Evolutionary conservation across 2,888 invertebrate genomes (phyloP).

Genomic region (Epirrhoe tristata): DNA sequence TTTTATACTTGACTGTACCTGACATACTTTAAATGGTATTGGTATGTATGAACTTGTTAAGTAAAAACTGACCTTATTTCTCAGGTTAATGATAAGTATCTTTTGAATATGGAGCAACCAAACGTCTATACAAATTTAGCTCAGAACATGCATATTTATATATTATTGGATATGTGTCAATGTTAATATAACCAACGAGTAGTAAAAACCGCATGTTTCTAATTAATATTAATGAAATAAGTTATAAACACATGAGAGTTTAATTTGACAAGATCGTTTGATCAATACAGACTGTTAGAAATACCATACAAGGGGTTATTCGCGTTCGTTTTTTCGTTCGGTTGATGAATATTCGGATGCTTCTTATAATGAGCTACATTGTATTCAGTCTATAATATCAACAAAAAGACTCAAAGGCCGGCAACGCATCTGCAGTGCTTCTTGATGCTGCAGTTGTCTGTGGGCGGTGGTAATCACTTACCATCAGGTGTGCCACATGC

Average conservation of each 20-base stretch:
- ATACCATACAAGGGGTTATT: too few relatives aligned
- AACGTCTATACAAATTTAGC: conserved; percentile 5
- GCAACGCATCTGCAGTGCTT: too few relatives aligned
- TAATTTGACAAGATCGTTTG: not conserved
- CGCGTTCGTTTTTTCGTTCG: too few relatives aligned
- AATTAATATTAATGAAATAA: not conserved
- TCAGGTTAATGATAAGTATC: not conserved
- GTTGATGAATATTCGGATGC: too few relatives aligned
- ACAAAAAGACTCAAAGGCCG: too few relatives aligned
- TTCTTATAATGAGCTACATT: too few relatives aligned
- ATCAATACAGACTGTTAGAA: too few relatives aligned
- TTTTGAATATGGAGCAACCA: conserved; percentile 2
- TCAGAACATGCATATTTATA: not conserved
- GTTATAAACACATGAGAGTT: not conserved
- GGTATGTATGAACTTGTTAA: not conserved
- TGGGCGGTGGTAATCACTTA: too few relatives aligned
- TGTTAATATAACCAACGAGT: not conserved
- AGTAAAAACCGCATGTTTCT: not conserved
- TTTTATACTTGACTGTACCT: not conserved
- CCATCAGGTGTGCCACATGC: too few relatives aligned
- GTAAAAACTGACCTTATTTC: conserved; percentile 6
- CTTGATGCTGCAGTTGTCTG: too few relatives aligned
- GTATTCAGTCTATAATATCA: too few relatives aligned
- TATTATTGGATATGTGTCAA: not conserved
- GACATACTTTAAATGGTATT: not conserved